Evolutionary conservation across 2,888 invertebrate species (phyloP), one percentile per base, ranked within the genome.

Genomic region (Neocrepidodera transversa): DNA sequence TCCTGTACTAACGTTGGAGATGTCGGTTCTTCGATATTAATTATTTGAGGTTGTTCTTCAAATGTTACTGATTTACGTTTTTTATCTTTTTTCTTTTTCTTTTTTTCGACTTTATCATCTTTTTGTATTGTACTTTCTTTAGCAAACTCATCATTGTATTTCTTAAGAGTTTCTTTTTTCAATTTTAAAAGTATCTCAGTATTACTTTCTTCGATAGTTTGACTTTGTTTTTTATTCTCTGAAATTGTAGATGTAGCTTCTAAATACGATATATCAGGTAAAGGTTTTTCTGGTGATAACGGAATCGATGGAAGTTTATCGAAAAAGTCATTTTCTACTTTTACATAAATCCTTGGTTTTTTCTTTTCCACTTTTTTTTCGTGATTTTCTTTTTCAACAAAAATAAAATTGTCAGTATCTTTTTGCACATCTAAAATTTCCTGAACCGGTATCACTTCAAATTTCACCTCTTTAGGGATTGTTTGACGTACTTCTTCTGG

Each of bases 61-160:
- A 76, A 76, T 1, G 76, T 74, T n/a, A 77, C 77, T 13, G 75
- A 73, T 67, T 77, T 77, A 14, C 67, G 63, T 60, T 75, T 75
- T 57, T 71, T 75, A 8, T 62, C 64, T 47, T 67, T 69, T 14
- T 64, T 67, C 18, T 51, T 66, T 16, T 64, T 65, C 16, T 59
- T 65, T 26, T 63, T 67, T 42, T 64, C 60, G 6, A 26, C 45
- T 28, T 50, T 28, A 30, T 57, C 28, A 14, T 53, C 16, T 23
- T 14, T 48, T 7, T 23, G 32, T 32, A 64, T 35, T 7, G 13
- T 45, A 10, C 42, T 54, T 30, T 56, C 36, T 18, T 28, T 13
- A 7, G 6, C 11, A 3, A 36, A 10, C 18, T 58, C 35, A 30
- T 54, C 18, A 13, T 56, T 48, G 11, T 66, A 58, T 38, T 66